These are phyloP conservation scores for Lordiphosa andalusiaca DNA, from an alignment of 2,888 invertebrate genomes.

Conservation along the genomic window DNA sequence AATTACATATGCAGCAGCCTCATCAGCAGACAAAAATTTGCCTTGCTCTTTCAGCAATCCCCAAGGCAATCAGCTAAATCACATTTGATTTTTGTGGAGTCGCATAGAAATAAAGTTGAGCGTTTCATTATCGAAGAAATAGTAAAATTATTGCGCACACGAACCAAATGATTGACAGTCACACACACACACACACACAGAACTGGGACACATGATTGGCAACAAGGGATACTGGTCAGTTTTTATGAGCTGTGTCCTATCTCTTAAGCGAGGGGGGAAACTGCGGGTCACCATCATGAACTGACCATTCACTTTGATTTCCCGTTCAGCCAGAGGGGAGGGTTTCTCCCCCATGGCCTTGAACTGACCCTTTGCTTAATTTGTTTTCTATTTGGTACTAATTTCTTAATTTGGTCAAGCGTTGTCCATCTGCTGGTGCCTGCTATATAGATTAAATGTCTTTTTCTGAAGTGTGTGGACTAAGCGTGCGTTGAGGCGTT, in stretches of 20 bases:
- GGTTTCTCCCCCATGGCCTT: slow-evolving; percentile 30
- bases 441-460: slow-evolving; percentile 32
- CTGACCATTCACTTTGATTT: slow-evolving; percentile 67
- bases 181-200: slow-evolving; percentile 5
- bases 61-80: slow-evolving; percentile 70
- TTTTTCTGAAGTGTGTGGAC: slow-evolving; percentile 13
- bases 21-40: slow-evolving; percentile 19
- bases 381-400: slow-evolving; percentile 74
- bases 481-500: slow-evolving; percentile 11
- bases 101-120: slow-evolving; percentile 37
- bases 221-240: slow-evolving; percentile 58
- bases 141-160: slow-evolving; percentile 67
- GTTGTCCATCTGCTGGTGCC: slow-evolving; percentile 19
- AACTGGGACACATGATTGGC: slow-evolving; percentile 31
- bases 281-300: slow-evolving; percentile 64
- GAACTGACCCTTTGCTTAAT: slow-evolving; percentile 67
- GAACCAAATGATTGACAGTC: slow-evolving; percentile 64
- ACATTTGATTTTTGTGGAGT: slow-evolving; percentile 66
- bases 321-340: slow-evolving; percentile 33
- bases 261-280: slow-evolving; percentile 21
- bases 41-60: slow-evolving; percentile 39
- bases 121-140: slow-evolving; percentile 66
- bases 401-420: slow-evolving; percentile 67
- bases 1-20: slow-evolving; percentile 55
- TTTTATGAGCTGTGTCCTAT: slow-evolving; percentile 60